These are phyloP conservation scores for Melipona beecheii DNA, from an alignment of 2,888 invertebrate genomes.

Conservation along the genomic window DNA sequence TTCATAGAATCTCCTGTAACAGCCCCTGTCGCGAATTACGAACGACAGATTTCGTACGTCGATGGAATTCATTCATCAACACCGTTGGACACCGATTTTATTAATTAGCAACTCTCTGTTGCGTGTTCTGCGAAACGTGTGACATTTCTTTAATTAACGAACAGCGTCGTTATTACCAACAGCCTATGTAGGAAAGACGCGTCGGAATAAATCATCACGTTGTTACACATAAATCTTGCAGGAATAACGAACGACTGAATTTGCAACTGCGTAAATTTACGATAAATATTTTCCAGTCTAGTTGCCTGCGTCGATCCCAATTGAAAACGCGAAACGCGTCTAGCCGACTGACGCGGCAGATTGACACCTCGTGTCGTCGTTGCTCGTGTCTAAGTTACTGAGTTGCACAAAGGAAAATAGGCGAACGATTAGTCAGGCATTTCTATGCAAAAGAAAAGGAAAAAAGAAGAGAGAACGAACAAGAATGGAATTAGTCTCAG, in stretches of 20 bases:
- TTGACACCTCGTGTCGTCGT: conserved; percentile 5
- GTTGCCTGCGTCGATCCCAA: background rate
- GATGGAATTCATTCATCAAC: background rate
- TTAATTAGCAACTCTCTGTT: background rate
- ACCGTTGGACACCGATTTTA: background rate
- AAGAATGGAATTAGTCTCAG: no score
- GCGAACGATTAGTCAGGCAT: no score
- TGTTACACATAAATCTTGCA: no score
- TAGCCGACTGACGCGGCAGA: background rate
- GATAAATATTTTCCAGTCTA: no score
- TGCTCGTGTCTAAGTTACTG: background rate
- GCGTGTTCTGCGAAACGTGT: background rate
- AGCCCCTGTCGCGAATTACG: background rate
- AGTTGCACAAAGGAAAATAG: no score
- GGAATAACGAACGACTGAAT: no score
- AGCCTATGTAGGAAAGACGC: background rate
- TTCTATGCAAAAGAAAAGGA: no score
- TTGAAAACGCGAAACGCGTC: conserved; percentile 12
- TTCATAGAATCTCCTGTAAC: background rate
- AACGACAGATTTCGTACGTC: background rate
- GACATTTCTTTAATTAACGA: conserved; percentile 21
- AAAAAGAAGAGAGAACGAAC: no score
- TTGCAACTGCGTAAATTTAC: no score
- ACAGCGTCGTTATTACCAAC: background rate
- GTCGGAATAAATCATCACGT: no score